Evolutionary conservation across 2,888 invertebrate species (phyloP).

Genomic region (Clitarchus hookeri): DNA sequence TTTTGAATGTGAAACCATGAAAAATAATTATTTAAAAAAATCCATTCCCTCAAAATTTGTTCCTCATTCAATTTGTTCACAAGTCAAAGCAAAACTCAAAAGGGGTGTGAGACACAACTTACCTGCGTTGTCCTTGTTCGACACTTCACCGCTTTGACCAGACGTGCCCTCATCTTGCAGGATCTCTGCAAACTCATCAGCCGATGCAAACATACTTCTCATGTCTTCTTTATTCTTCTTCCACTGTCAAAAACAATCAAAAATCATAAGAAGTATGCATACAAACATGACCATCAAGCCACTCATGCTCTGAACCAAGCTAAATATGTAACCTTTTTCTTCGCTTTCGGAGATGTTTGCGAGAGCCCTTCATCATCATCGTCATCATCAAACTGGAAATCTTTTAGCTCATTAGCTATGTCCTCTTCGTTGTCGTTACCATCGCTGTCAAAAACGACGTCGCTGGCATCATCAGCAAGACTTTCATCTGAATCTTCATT

Average conservation of each 20-base stretch:
- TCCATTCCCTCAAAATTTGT: no score
- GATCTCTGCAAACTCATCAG: slow-evolving; percentile 86
- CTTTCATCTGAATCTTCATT: slow-evolving; percentile 41
- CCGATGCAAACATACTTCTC: slow-evolving; percentile 73
- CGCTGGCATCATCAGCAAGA: slow-evolving; percentile 53
- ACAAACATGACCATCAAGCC: no score
- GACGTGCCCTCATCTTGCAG: slow-evolving; percentile 76
- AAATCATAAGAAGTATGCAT: no score
- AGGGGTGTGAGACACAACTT: slow-evolving; percentile 43
- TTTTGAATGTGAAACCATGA: no score
- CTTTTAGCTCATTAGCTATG: slow-evolving; percentile 37
- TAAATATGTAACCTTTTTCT: slow-evolving; percentile 44
- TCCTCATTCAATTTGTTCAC: no score
- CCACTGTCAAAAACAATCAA: slow-evolving; percentile 30
- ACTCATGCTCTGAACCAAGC: slow-evolving; percentile 33
- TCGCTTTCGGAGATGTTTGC: slow-evolving; percentile 38
- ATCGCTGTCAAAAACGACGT: slow-evolving; percentile 51
- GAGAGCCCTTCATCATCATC: slow-evolving; percentile 39
- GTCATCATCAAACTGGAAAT: background rate
- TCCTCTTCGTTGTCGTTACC: slow-evolving; percentile 52
- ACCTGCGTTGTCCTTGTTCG: slow-evolving; percentile 78
- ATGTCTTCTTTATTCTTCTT: slow-evolving; percentile 42
- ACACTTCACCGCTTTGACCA: slow-evolving; percentile 67
- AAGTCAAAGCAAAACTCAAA: no score
- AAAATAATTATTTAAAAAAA: no score